Conservation (phyloP, 92 coral and sea anemone genomes). For the Paramuricea clavata region DNA sequence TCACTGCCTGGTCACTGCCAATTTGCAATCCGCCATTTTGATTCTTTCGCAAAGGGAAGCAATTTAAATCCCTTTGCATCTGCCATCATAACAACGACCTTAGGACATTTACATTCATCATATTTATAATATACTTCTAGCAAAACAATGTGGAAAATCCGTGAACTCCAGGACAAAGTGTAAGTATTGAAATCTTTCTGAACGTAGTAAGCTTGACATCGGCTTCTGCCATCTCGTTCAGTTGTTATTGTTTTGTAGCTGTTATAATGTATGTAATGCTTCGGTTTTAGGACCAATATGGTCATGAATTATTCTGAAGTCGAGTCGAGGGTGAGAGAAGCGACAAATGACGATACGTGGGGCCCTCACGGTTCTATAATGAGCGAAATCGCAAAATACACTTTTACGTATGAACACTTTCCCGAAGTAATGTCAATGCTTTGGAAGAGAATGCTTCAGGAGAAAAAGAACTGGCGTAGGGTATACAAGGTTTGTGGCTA, state of each 20-base stretch:
- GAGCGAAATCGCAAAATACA: conserved; percentile 94
- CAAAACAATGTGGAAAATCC: conserved; percentile 91
- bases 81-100: neutral
- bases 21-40: conserved; percentile 27
- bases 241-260: conserved; percentile 52
- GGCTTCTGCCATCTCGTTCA: conserved; percentile 28
- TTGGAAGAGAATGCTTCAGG: conserved; percentile 97
- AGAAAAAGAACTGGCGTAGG: conserved; percentile 94
- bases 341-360: conserved; percentile 99
- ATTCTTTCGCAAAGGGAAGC: conserved; percentile 22
- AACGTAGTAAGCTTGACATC: conserved; percentile 14
- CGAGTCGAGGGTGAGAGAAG: conserved; percentile 98
- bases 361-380: conserved; percentile 97
- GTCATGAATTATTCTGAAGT: conserved; percentile 99
- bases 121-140: neutral
- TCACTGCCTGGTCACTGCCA: neutral
- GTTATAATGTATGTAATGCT: conserved; percentile 29
- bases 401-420: conserved; percentile 96
- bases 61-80: conserved; percentile 54
- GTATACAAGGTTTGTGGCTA: conserved; percentile 83
- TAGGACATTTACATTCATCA: neutral
- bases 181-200: conserved; percentile 67
- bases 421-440: conserved; percentile 99
- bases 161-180: conserved; percentile 97
- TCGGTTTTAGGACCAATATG: conserved; percentile 85